Percentiles rank a stretch among this genome's conserved stretches.
phyloP scores from a whole-genome alignment of 2,797 vertebrate genomes.

The Jordanella pulchra region DNA sequence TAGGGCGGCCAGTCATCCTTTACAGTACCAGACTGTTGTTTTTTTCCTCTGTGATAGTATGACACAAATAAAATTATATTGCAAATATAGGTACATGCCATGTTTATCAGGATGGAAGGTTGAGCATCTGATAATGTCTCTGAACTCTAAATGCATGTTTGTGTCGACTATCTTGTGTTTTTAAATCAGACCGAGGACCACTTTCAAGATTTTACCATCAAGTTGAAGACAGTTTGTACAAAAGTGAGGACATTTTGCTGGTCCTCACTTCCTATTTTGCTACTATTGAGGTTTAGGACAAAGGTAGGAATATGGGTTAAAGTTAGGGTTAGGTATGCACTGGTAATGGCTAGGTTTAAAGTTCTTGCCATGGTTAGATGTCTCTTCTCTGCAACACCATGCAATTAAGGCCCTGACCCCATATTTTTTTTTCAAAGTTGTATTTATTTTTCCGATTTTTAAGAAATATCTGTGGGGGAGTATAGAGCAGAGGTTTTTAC shows the following conservation, averaged over 20 bases:
- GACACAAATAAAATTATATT: constrained; percentile 55
- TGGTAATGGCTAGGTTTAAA: too few species aligned
- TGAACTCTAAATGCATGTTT: neutral
- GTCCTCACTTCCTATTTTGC: too few species aligned
- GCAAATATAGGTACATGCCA: constrained; percentile 24
- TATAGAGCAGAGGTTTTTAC: neutral
- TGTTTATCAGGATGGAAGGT: constrained; percentile 3
- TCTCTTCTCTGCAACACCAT: neutral
- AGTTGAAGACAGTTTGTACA: too few species aligned
- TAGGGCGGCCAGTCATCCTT: constrained; percentile 81
- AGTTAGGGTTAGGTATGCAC: too few species aligned
- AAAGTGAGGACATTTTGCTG: too few species aligned
- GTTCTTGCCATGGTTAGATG: neutral
- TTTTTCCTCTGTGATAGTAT: constrained; percentile 57
- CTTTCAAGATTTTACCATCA: too few species aligned
- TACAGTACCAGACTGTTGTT: constrained; percentile 51
- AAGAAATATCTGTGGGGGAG: neutral
- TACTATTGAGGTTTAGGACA: too few species aligned
- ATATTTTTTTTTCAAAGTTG: neutral
- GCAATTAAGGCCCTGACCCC: neutral
- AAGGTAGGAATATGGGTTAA: too few species aligned
- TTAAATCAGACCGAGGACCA: too few species aligned
- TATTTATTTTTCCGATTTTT: neutral
- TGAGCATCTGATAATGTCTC: neutral
- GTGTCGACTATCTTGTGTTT: neutral